These are phyloP conservation scores for Catharus minimus DNA, from an alignment of 2,113 vertebrate genomes.

Conservation along the genomic window DNA sequence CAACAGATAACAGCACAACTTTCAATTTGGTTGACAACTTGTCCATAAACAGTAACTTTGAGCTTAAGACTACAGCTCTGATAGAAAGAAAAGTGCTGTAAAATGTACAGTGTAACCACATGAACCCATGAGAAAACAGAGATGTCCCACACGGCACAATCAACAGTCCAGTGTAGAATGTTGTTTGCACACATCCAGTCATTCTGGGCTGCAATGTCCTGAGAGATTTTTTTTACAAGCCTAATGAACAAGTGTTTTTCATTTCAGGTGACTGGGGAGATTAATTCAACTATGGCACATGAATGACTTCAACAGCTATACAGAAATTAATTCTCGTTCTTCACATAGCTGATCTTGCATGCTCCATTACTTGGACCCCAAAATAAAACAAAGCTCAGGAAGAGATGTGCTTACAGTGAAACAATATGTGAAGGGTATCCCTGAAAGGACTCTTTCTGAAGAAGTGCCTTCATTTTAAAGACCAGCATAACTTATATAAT, in stretches of 20 bases:
- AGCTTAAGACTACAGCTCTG: not conserved
- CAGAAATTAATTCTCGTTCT: constrained; percentile 58
- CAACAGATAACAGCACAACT: not conserved
- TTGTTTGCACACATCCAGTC: not conserved
- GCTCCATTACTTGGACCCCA: not conserved
- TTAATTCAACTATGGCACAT: constrained; percentile 45
- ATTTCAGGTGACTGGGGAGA: constrained; percentile 49
- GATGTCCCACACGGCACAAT: not conserved
- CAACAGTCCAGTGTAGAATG: not conserved
- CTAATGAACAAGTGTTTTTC: constrained; percentile 53
- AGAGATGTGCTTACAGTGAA: not conserved
- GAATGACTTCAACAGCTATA: constrained; percentile 33
- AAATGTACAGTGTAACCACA: not conserved
- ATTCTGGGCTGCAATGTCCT: constrained; percentile 13
- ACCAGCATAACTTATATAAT: not conserved
- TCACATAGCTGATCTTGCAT: not conserved
- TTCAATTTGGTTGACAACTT: not conserved
- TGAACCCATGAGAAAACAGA: not conserved
- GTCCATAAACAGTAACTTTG: not conserved
- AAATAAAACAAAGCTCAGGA: not conserved
- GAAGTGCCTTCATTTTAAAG: not conserved
- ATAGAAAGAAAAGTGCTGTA: not conserved
- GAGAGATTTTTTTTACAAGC: constrained; percentile 1
- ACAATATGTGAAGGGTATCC: not conserved
- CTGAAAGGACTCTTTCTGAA: not conserved